A percentile compares a stretch with the other conserved stretches of the same genome.
Conservation (phyloP, 2,797 vertebrate species). For the Discoglossus pictus region DNA sequence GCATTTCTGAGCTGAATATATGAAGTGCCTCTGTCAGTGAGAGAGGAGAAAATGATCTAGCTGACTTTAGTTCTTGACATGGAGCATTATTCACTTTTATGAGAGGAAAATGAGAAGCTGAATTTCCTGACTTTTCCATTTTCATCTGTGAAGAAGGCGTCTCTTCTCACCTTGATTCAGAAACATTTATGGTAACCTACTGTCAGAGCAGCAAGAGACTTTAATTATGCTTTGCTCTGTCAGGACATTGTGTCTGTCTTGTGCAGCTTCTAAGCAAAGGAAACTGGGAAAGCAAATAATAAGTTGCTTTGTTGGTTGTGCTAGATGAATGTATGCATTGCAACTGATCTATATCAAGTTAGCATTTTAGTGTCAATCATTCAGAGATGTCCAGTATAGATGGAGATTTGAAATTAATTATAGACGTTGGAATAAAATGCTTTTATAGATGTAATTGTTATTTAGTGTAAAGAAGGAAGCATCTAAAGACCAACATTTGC, state of each 20-base stretch:
- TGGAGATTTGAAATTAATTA: too few species aligned
- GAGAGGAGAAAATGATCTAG: slow-evolving; percentile 41
- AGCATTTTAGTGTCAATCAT: slow-evolving; percentile 18
- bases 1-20: slow-evolving; percentile 39
- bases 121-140: slow-evolving; percentile 49
- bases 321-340: slow-evolving; percentile 25
- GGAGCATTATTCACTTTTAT: slow-evolving; percentile 50
- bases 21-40: slow-evolving; percentile 39
- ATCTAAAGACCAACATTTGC: too few species aligned
- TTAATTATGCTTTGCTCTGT: slow-evolving; percentile 46
- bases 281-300: slow-evolving; percentile 42
- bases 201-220: slow-evolving; percentile 48
- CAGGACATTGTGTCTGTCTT: slow-evolving; percentile 41
- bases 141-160: slow-evolving; percentile 51
- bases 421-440: too few species aligned
- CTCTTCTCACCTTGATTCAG: slow-evolving; percentile 50
- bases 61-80: slow-evolving; percentile 50
- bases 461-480: too few species aligned
- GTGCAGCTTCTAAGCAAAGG: slow-evolving; percentile 28
- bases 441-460: too few species aligned
- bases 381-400: too few species aligned
- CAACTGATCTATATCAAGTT: slow-evolving; percentile 27
- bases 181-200: slow-evolving; percentile 52
- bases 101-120: slow-evolving; percentile 49
- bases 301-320: slow-evolving; percentile 28